A percentile compares a stretch with the other conserved stretches of the same genome.
Conservation (phyloP, 2,888 invertebrate species). For the Agrochola litura region DNA sequence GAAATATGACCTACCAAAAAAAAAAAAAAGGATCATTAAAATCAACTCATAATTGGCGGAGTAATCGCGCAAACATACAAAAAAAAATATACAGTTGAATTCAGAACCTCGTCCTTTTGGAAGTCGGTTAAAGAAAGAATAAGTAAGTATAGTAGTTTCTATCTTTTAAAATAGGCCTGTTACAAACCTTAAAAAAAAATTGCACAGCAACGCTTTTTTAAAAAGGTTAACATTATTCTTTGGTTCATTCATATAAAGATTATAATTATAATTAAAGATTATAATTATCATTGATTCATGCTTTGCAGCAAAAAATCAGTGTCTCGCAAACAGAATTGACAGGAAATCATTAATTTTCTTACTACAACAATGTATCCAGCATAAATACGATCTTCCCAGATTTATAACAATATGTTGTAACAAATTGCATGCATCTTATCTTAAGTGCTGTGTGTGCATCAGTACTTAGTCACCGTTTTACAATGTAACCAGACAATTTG, state of each 20-base stretch:
- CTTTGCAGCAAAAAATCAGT: not conserved
- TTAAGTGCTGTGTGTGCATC: conserved; percentile 27
- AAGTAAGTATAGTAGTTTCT: too few species aligned
- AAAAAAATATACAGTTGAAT: too few species aligned
- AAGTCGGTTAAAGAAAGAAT: too few species aligned
- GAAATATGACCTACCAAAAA: too few species aligned
- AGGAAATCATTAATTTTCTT: conserved; percentile 15
- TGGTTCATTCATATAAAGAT: not conserved
- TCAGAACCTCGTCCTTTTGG: too few species aligned
- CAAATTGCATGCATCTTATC: conserved; percentile 42
- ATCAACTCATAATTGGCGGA: too few species aligned
- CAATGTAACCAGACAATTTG: conserved; percentile 32
- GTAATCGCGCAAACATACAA: too few species aligned
- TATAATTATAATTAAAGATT: too few species aligned
- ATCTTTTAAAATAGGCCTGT: too few species aligned
- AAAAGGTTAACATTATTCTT: not conserved
- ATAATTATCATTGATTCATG: too few species aligned
- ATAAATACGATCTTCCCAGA: conserved; percentile 1
- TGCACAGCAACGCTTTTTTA: not conserved
- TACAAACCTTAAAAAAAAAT: not conserved
- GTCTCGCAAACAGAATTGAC: not conserved
- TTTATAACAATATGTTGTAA: conserved; percentile 33
- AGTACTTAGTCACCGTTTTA: conserved; percentile 61
- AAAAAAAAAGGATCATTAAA: too few species aligned
- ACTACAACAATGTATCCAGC: not conserved